phyloP scores from a whole-genome alignment of 2,113 vertebrate genomes.

The Atrichornis clamosus region DNA sequence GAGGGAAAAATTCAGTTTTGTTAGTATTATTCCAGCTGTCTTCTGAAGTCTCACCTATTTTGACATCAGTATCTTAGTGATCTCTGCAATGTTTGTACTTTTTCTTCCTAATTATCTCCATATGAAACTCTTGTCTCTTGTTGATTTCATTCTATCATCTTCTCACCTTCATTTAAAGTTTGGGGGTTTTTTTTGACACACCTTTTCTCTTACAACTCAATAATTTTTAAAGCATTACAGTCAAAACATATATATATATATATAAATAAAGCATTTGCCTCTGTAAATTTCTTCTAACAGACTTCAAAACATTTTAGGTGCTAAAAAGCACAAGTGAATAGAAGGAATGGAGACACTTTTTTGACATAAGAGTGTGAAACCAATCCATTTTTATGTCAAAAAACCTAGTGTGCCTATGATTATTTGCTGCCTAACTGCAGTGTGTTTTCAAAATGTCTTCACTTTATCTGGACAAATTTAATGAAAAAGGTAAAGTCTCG shows the following conservation, averaged over 20 bases:
- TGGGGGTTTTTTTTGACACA: rapidly evolving
- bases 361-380: neutral
- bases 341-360: neutral
- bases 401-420: neutral
- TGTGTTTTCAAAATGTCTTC: neutral
- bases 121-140: neutral
- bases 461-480: neutral
- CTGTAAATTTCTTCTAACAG: neutral
- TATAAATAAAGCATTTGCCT: neutral
- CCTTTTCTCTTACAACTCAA: neutral
- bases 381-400: neutral
- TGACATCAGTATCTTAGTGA: neutral
- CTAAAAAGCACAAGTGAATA: neutral
- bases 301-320: neutral
- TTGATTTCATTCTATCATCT: neutral
- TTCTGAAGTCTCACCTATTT: neutral
- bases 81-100: neutral
- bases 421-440: neutral
- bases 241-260: neutral
- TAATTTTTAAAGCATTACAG: neutral
- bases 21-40: neutral
- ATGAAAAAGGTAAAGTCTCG: neutral
- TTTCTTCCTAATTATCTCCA: neutral
- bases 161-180: neutral
- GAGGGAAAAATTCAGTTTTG: neutral